phyloP scores from a whole-genome alignment of 2,888 invertebrate species.

The Gisinianus flammeolus region DNA sequence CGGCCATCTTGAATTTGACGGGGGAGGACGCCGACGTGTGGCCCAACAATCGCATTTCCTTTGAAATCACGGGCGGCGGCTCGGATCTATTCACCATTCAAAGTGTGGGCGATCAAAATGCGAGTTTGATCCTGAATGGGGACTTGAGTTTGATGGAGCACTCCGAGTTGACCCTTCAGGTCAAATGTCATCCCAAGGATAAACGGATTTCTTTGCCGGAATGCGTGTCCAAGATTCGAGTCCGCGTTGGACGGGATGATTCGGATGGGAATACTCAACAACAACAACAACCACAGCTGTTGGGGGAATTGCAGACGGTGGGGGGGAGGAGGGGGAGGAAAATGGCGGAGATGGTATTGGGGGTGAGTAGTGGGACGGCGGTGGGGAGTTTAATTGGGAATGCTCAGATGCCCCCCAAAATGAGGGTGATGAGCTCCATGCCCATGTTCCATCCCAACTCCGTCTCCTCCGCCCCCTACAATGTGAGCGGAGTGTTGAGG shows the following conservation, averaged over 20 bases:
- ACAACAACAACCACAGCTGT: not conserved
- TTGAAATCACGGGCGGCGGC: conserved; percentile 56
- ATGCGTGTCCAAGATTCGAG: conserved; percentile 54
- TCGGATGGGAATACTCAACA: conserved; percentile 17
- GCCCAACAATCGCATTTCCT: conserved; percentile 54
- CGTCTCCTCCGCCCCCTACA: conserved; percentile 48
- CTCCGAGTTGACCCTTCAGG: conserved; percentile 51
- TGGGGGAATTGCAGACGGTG: conserved; percentile 5
- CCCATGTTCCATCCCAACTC: conserved; percentile 56
- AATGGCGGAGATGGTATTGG: conserved; percentile 56
- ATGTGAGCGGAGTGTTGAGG: conserved; percentile 50
- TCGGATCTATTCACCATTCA: conserved; percentile 54
- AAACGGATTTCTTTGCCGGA: conserved; percentile 54
- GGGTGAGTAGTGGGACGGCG: conserved; percentile 51
- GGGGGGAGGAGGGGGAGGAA: conserved; percentile 47
- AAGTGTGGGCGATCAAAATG: conserved; percentile 47
- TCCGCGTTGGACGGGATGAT: conserved; percentile 48
- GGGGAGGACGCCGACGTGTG: conserved; percentile 76
- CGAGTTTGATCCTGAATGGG: conserved; percentile 50
- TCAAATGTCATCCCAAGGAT: conserved; percentile 56
- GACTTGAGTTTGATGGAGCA: conserved; percentile 54
- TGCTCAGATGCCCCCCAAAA: conserved; percentile 52
- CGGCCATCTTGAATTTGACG: conserved; percentile 71
- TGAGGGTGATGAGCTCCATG: conserved; percentile 43
- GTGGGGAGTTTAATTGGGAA: conserved; percentile 57